Base-by-base conservation (phyloP, 2,888 invertebrate species). In the Arrhopalites spinosus region DNA sequence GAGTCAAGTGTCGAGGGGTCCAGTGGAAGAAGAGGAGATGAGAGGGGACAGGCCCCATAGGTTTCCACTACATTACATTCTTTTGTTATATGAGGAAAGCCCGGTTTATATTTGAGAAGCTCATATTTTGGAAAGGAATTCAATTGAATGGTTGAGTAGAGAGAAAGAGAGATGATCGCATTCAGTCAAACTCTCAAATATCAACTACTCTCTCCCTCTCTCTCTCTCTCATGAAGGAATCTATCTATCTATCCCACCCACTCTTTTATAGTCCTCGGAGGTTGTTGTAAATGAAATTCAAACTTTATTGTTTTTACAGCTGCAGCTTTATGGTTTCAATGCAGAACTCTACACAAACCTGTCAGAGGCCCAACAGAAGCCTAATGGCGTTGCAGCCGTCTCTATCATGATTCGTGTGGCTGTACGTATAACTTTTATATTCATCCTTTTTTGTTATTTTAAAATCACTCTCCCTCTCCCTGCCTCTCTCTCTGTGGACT, bases 311-410 rank as follows among this genome's bases (percentile, higher is more conserved):
- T 78, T 79, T 79, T 88, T 87, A 66, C 89, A 98, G 97, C 93
- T 98, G 83, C 98, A 98, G 87, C 88, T 98, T 76, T 94, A 96
- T 84, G 98, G 97, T 1, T 98, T 95, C 88, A 98, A 98, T 86
- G 94, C 94, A 80, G 97, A 98, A 86, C 88, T 98, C 73, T 98
- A 98, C 87, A 93, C 93, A 86, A 98, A 98, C 86, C 94, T 96
- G 92, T 93, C 95, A 36, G 95, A 96, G 86, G 98, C 98, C 5
- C 94, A 94, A 84, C 94, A 94, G 86, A 95, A 96, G 86, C 95
- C 97, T n/a, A 94, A 97, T 85, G 98, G 98, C 78, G 91, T 98
- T 81, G 94, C 97, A 23, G 97, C 93, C 29, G 93, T 98, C 82
- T 94, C 97, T 20, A 88, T 98, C 68, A 95, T 98, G 92, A 92